phyloP scores from a whole-genome alignment of 2,113 vertebrate species.

The Oriolus oriolus region DNA sequence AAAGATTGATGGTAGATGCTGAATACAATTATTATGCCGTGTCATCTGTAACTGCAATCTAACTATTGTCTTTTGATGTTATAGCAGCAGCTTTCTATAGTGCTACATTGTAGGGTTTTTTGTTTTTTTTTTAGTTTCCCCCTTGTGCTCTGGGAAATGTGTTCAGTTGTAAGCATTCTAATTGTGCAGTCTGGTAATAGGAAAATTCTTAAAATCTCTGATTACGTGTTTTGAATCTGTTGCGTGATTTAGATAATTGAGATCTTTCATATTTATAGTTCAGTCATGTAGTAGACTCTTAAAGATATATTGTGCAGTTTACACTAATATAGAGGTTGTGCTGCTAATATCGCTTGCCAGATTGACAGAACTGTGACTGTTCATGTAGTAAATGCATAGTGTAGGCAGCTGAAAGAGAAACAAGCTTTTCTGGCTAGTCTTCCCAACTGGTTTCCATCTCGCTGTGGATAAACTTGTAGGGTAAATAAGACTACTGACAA shows the following conservation, averaged over 20 bases:
- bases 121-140: neutral
- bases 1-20: neutral
- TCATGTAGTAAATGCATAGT: neutral
- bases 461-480: neutral
- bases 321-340: neutral
- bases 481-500: neutral
- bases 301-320: neutral
- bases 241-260: neutral
- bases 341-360: slow-evolving; percentile 2
- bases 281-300: neutral
- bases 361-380: slow-evolving; percentile 12
- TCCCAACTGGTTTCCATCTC: neutral
- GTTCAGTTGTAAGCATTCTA: neutral
- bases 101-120: neutral
- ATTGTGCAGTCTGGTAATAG: neutral
- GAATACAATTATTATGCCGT: neutral
- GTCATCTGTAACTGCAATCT: neutral
- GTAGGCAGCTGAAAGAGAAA: slow-evolving; percentile 20
- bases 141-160: neutral
- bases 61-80: neutral
- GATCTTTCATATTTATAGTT: neutral
- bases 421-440: neutral
- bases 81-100: neutral
- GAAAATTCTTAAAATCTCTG: neutral
- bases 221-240: neutral